phyloP scores from a whole-genome alignment of 2,113 vertebrate genomes.

The Condylura cristata region DNA sequence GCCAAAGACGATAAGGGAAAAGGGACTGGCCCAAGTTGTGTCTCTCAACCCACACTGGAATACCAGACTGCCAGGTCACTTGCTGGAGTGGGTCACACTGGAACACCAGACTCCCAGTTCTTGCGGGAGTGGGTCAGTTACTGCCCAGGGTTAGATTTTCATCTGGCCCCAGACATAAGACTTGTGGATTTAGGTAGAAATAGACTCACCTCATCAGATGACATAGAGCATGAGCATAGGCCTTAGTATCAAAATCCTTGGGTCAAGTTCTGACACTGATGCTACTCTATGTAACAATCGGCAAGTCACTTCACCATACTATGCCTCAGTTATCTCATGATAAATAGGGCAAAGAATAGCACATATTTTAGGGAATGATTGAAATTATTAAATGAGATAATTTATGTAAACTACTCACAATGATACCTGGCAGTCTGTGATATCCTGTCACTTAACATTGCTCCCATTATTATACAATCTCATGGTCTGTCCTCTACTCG shows the following conservation, averaged over 20 bases:
- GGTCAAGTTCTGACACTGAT: neutral
- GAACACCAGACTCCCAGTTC: neutral
- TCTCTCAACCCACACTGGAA: rapidly evolving
- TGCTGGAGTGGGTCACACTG: neutral
- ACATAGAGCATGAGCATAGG: neutral
- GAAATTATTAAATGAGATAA: neutral
- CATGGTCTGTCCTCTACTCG: neutral
- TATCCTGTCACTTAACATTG: neutral
- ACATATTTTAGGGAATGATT: neutral
- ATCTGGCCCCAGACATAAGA: neutral
- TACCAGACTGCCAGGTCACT: neutral
- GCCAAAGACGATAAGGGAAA: neutral
- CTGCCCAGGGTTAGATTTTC: neutral
- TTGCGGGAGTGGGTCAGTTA: neutral
- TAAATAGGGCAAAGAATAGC: neutral
- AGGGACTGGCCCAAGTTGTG: neutral
- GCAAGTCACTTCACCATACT: neutral
- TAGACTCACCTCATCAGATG: neutral
- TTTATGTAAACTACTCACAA: neutral
- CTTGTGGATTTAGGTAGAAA: neutral
- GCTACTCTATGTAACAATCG: neutral
- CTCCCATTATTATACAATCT: neutral
- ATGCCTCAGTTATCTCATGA: neutral
- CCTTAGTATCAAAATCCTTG: neutral
- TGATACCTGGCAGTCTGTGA: neutral